Percentiles rank a stretch among this genome's conserved stretches.
Conservation (phyloP, 1,140 invertebrate species). For the Venturia canescens region DNA sequence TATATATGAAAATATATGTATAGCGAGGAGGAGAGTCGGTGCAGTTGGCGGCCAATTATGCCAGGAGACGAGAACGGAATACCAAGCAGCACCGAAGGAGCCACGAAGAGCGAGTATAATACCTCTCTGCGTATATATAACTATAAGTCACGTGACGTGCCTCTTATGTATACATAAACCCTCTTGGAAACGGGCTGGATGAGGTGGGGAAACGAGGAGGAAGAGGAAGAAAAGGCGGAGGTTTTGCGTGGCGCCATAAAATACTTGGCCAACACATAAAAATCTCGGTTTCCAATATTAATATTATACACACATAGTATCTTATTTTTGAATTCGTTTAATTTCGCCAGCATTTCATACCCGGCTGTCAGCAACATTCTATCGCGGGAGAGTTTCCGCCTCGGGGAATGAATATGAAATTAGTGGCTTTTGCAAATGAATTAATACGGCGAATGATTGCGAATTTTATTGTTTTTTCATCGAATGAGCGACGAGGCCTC, state of each 20-base stretch:
- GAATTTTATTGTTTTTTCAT: too few relatives aligned
- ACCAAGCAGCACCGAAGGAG: constrained; percentile 68
- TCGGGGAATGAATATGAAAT: too few relatives aligned
- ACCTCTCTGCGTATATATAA: constrained; percentile 47
- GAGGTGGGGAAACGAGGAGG: neutral
- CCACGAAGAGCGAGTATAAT: constrained; percentile 46
- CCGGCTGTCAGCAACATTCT: too few relatives aligned
- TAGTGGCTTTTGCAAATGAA: too few relatives aligned
- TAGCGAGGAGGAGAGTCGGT: constrained; percentile 58
- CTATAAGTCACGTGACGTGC: neutral
- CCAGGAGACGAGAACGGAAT: constrained; percentile 72
- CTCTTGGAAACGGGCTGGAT: neutral
- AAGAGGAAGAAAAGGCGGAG: neutral
- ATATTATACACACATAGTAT: too few relatives aligned
- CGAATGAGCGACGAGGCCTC: too few relatives aligned
- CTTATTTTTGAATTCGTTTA: too few relatives aligned
- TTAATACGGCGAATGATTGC: too few relatives aligned
- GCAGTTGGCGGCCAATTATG: constrained; percentile 77
- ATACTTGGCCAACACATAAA: neutral
- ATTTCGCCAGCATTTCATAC: too few relatives aligned
- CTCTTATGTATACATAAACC: constrained; percentile 12
- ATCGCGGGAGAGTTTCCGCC: too few relatives aligned
- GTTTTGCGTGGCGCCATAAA: neutral
- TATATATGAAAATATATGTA: constrained; percentile 21
- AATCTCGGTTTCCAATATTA: neutral